Conservation (phyloP, 2,113 vertebrate species). For the Chaetorhynchus papuensis region DNA sequence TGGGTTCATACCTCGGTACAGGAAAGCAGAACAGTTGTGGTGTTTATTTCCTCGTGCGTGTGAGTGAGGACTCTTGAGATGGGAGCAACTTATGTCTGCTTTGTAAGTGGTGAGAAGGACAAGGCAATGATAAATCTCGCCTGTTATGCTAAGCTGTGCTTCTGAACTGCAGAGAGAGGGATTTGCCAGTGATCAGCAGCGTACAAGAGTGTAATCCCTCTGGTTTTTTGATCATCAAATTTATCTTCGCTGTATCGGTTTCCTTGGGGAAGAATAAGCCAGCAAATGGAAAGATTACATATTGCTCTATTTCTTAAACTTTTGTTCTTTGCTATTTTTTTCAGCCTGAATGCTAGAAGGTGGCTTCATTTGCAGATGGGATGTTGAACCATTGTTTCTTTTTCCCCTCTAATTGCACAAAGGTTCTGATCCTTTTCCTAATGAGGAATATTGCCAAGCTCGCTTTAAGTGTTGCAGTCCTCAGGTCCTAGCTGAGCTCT, state of each 20-base stretch:
- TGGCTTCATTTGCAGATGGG: not conserved
- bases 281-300: constrained; percentile 40
- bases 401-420: not conserved
- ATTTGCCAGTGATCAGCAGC: constrained; percentile 35
- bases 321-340: not conserved
- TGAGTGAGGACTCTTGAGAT: constrained; percentile 5
- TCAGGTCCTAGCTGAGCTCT: not conserved
- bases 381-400: not conserved
- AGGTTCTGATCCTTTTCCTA: not conserved
- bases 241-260: constrained; percentile 23
- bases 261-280: constrained; percentile 32
- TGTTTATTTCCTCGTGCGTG: not conserved
- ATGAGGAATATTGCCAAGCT: not conserved
- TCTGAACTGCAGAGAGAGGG: constrained; percentile 28
- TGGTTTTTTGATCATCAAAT: constrained; percentile 38
- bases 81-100: not conserved
- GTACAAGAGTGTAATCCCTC: constrained; percentile 27
- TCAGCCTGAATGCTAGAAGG: not conserved
- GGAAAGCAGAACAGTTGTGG: not conserved
- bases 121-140: constrained; percentile 45
- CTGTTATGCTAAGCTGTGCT: constrained; percentile 30
- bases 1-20: not conserved
- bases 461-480: not conserved
- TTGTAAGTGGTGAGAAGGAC: not conserved
- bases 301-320: constrained; percentile 1